Base-by-base conservation (phyloP, 2,113 vertebrate genomes). In the Lophura nycthemera region DNA sequence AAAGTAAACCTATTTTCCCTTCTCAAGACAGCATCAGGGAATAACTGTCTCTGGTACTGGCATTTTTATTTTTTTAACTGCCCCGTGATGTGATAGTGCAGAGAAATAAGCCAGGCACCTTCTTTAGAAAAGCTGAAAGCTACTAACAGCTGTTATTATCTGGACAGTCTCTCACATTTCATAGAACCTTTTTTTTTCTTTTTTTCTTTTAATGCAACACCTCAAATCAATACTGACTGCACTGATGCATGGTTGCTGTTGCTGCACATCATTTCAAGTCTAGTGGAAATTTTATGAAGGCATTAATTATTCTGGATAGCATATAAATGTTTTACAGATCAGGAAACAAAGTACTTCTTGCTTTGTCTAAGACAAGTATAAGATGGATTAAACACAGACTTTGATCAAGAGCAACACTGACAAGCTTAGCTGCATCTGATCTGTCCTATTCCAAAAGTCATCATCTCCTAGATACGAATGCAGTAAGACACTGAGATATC, bases 1-100 rank as follows among this genome's bases (percentile, higher is more conserved):
- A 1, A 11, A 48, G 30, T 30, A 83, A 76, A 72, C 13, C 4
- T 1, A 83, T 13, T 57, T 89, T 13, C 17, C 54, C 82, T 61
- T 82, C 66, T 78, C 38, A 32, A 17, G 8, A 30, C 6, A 69
- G 5, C 6, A 69, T 34, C 27, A 75, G 52, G 65, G 82, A 85
- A 56, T 22, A 75, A 40, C 10, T 34, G 30, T 25, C 13, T 38
- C 38, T 38, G 38, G 7, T 48, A 56, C 52, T 45, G 47, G 6
- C 5, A 6, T 21, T 74, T 50, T 92, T 56, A 19, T 32, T 59
- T n/a, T 25, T 56, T 92, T 56, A 59, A 59, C 14, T 18, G 4
- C 36, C 88, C 45, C 15, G 0, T 42, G n/a, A 48, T 32, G 15
- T 8, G 18, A 30, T 1, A 71, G 25, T 1, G 7, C 5, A 67